Evolutionary conservation across 2,113 vertebrate species (phyloP).

Genomic region (Marmota flaviventris): DNA sequence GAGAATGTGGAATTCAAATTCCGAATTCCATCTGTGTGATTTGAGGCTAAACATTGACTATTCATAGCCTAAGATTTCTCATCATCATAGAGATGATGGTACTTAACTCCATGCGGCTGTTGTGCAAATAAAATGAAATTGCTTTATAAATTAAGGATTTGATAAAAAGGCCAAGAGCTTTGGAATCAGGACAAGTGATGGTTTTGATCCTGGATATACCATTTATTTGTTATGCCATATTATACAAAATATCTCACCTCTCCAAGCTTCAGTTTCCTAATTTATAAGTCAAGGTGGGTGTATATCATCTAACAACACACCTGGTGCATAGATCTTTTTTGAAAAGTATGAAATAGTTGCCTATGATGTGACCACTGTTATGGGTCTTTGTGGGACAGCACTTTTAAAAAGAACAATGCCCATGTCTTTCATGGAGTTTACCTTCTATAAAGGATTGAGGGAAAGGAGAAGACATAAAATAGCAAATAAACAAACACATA

Average conservation of each 20-base stretch:
- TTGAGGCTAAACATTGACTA: not conserved
- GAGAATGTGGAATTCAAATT: not conserved
- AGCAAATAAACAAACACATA: not conserved
- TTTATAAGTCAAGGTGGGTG: not conserved
- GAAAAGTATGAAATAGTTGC: not conserved
- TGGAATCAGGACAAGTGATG: not conserved
- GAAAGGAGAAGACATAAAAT: not conserved
- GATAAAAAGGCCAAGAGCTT: not conserved
- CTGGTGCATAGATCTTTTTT: not conserved
- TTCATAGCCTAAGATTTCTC: not conserved
- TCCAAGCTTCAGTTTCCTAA: not conserved
- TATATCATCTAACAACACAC: not conserved
- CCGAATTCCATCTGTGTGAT: not conserved
- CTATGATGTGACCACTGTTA: not conserved
- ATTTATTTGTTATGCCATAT: not conserved
- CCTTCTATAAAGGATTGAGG: not conserved
- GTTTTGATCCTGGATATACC: not conserved
- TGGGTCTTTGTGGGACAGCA: not conserved
- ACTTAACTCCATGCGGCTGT: not conserved
- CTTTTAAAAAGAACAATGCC: not conserved
- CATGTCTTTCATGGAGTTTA: not conserved
- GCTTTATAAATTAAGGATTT: not conserved
- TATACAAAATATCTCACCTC: not conserved
- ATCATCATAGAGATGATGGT: not conserved
- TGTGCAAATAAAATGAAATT: not conserved